Conservation (phyloP, 2,888 invertebrate genomes). For the Papilio elwesi region DNA sequence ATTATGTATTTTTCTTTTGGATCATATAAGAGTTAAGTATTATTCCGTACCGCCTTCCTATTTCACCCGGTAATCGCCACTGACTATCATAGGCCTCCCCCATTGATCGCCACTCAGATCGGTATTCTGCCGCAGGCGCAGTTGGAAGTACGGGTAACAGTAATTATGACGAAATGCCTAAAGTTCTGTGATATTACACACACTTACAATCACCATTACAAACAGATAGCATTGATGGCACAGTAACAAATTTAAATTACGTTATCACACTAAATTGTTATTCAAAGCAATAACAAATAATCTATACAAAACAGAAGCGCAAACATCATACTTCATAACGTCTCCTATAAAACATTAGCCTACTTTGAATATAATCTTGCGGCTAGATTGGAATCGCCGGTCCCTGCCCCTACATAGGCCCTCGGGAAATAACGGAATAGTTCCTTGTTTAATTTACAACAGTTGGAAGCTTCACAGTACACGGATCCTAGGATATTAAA, state of each 20-base stretch:
- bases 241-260: background rate
- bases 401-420: slow-evolving; percentile 43
- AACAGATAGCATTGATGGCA: background rate
- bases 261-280: background rate
- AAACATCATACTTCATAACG: background rate
- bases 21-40: no score
- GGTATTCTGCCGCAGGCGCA: no score
- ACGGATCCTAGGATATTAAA: slow-evolving; percentile 50
- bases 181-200: background rate
- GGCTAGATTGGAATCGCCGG: slow-evolving; percentile 38
- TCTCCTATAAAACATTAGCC: slow-evolving; percentile 21
- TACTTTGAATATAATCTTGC: slow-evolving; percentile 37
- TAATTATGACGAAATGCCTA: no score
- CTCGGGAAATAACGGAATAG: slow-evolving; percentile 69
- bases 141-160: no score
- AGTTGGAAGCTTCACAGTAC: slow-evolving; percentile 47
- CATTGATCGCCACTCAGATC: no score
- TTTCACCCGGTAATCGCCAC: no score
- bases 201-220: background rate
- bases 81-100: no score
- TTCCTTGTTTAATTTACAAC: slow-evolving; percentile 68
- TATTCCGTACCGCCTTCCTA: no score
- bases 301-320: background rate
- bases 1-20: no score
- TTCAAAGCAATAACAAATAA: background rate